Percentiles rank a stretch among this genome's conserved stretches.
Evolutionary conservation across 2,888 invertebrate species (phyloP).

Genomic region (Keiferia lycopersicella): DNA sequence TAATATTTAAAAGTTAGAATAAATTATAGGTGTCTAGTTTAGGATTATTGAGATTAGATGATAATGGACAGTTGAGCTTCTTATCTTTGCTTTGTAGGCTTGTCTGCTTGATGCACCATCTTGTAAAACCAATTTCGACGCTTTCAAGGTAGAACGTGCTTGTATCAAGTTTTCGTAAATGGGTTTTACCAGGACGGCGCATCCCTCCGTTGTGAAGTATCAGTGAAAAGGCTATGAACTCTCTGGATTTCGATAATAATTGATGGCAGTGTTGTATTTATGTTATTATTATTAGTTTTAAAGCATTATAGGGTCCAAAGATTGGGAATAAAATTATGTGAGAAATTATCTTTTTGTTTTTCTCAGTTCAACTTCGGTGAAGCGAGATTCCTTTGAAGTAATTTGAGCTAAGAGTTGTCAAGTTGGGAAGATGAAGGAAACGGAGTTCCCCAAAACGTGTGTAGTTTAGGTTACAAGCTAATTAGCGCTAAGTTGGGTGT

Average conservation of each 20-base stretch:
- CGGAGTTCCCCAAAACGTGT: conserved; percentile 21
- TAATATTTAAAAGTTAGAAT: conserved; percentile 57
- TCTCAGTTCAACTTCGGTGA: conserved; percentile 31
- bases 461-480: conserved; percentile 28
- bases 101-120: conserved; percentile 55
- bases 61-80: conserved; percentile 68
- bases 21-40: conserved; percentile 65
- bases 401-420: neutral
- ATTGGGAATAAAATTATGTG: conserved; percentile 87
- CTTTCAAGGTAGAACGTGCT: conserved; percentile 26
- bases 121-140: conserved; percentile 55
- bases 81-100: conserved; percentile 68
- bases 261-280: conserved; percentile 78
- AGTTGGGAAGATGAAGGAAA: conserved; percentile 15
- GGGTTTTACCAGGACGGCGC: conserved; percentile 54
- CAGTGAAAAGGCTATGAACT: conserved; percentile 51
- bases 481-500: conserved; percentile 32
- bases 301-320: conserved; percentile 88
- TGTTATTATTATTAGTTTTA: conserved; percentile 82
- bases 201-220: conserved; percentile 31
- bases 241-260: conserved; percentile 58
- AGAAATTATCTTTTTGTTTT: conserved; percentile 72
- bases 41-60: conserved; percentile 65
- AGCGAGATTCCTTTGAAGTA: neutral
- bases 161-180: conserved; percentile 37